Evolutionary conservation across 2,113 vertebrate species (phyloP), one percentile per base, ranked within the genome.

Genomic region (Crotophaga sulcirostris): DNA sequence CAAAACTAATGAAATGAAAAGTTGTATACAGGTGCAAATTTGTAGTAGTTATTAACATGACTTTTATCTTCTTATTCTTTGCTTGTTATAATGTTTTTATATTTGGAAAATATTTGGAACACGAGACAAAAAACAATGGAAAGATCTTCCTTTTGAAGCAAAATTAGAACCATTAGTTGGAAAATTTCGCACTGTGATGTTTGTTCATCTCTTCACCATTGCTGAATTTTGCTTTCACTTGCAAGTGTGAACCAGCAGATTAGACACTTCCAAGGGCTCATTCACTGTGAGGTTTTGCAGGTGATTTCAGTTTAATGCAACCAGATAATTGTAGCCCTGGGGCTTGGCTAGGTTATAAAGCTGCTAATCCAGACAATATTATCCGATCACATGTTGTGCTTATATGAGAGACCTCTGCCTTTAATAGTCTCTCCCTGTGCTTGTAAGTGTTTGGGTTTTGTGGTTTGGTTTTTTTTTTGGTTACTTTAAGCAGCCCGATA

Each of bases 281-380:
- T 97, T 96, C 96, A 59, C 88, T 94, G 94, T 15, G 64, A 98
- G 96, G 96, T 96, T 98, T 97, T 96, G 94, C 96, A 97, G 97
- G 98, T 98, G 97, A 97, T 97, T 98, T 97, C 97, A 87, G 97
- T 97, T 97, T 98, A 98, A 97, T 98, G 97, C 92, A 97, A 88
- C 84, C 94, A 98, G 97, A 96, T 98, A 98, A 98, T 98, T 98
- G 96, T 97, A 97, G 98, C 97, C 96, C 72, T 96, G 94, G 97
- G 98, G 97, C 96, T 96, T 97, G 88, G 94, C 89, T 92, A 72
- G 89, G 94, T 94, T 96, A 92, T 97, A 98, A 98, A 98, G 96
- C 96, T 94, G 97, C 95, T 98, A 98, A 98, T 97, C 97, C 97
- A 94, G 96, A 96, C 96, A 95, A 86, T 97, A 95, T 97, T 96